Percentiles rank a stretch among this genome's conserved stretches.
phyloP scores from a whole-genome alignment of 2,797 vertebrate species.

The Pelochelys cantorii region DNA sequence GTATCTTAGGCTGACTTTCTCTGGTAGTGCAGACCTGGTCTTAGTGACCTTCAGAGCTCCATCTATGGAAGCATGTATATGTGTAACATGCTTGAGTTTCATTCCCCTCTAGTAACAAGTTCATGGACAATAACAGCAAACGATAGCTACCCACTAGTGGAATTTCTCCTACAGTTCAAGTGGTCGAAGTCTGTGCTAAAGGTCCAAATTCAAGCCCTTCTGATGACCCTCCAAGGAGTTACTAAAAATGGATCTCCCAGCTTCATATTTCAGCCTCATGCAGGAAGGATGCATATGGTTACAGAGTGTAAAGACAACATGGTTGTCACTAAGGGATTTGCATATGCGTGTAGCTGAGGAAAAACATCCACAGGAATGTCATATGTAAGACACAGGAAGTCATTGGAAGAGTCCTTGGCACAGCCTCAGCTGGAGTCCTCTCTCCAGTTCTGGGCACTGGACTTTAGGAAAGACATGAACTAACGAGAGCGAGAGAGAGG shows the following conservation, averaged over 20 bases:
- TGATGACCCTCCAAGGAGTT: background rate
- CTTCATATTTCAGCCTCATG: background rate
- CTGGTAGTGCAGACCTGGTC: too few relatives aligned
- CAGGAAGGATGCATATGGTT: background rate
- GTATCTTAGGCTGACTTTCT: too few relatives aligned
- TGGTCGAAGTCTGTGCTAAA: background rate
- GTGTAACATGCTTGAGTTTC: fast-evolving
- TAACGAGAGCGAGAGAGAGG: background rate
- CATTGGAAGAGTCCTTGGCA: background rate
- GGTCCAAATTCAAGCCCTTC: background rate
- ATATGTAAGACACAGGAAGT: background rate
- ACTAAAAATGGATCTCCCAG: background rate
- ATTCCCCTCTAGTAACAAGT: background rate
- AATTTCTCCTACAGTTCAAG: background rate
- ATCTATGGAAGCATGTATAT: background rate
- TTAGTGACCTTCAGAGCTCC: background rate
- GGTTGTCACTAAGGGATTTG: background rate
- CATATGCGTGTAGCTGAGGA: background rate
- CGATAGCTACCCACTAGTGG: background rate
- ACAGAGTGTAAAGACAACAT: fast-evolving
- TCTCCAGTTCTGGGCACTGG: background rate
- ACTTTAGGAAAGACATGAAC: background rate
- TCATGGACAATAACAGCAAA: background rate
- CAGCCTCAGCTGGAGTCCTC: background rate
- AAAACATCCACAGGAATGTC: background rate